Evolutionary conservation across 2,113 vertebrate genomes (phyloP), one percentile per base, ranked within the genome.

Genomic region (Apus apus): DNA sequence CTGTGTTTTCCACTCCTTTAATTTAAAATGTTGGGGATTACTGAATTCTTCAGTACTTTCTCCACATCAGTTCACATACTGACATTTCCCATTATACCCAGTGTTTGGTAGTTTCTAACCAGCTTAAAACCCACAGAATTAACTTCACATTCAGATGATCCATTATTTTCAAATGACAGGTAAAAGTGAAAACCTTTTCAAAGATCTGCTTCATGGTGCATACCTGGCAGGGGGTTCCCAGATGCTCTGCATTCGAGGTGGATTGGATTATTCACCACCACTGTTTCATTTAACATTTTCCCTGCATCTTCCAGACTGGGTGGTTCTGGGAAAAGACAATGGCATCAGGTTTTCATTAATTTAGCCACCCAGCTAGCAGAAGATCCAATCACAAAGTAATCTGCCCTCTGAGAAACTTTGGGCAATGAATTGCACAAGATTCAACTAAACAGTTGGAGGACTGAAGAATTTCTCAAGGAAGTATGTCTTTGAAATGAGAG

Each of bases 191-290:
- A 89, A n/a, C 21, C 8, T 67, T 34, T 56, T 12, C 51, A 45
- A 13, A 71, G n/a, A 53, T 11, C 46, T 32, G 62, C 12, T 57
- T 13, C 5, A 10, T 11, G 21, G 13, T 10, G 62, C 72, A 27
- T 95, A 99, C 99, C 98, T 93, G 99, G 99, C 15, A 97, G 71
- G 78, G 99, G 99, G 77, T 96, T 99, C 73, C 99, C 99, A 71
- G 98, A 96, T 9, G 98, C 98, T 95, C 97, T 98, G 93, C 99
- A 99, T 84, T 99, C 98, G 34, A 99, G 97, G 81, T 98, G 98
- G 32, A 98, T 95, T 26, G 98, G 98, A 95, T 97, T 99, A 85
- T 98, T 98, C 53, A 98, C 96, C 78, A 99, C 97, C 78, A 99
- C 98, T 2, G 99, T 99, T 96, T 99, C 98, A 94, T 99, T 99